phyloP scores from a whole-genome alignment of 2,888 invertebrate genomes.

The Folsomia candida region DNA sequence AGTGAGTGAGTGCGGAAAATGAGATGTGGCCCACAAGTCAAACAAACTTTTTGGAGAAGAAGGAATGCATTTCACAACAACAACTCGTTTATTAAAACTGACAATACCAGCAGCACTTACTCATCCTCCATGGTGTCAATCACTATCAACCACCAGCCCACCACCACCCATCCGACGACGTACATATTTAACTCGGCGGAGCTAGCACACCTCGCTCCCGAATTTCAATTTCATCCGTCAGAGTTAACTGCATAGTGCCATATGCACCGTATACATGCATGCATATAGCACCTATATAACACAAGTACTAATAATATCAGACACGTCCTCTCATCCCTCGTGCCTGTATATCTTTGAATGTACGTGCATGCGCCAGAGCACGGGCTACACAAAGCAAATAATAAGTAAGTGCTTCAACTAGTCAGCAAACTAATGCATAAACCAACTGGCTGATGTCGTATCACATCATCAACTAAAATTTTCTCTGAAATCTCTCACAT shows the following conservation, averaged over 20 bases:
- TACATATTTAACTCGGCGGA: not conserved
- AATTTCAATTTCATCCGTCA: not conserved
- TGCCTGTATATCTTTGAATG: not conserved
- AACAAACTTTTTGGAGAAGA: too few species aligned
- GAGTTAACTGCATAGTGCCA: too few species aligned
- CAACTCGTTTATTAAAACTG: constrained; percentile 49
- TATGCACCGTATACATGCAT: too few species aligned
- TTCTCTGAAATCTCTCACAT: not conserved
- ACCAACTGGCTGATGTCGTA: not conserved
- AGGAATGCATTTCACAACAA: constrained; percentile 13
- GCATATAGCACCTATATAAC: too few species aligned
- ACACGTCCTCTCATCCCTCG: not conserved
- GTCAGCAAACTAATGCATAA: not conserved
- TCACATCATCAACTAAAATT: not conserved
- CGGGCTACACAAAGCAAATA: not conserved
- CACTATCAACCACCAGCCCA: not conserved
- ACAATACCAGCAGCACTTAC: constrained; percentile 46
- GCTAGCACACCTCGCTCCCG: not conserved
- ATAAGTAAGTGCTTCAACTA: not conserved
- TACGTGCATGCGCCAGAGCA: too few species aligned
- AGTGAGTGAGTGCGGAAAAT: too few species aligned
- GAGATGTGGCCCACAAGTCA: too few species aligned
- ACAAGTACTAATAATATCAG: too few species aligned
- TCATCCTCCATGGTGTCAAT: constrained; percentile 17
- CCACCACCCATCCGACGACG: not conserved